Evolutionary conservation across 2,888 invertebrate species (phyloP).

Genomic region (Sipha maydis): DNA sequence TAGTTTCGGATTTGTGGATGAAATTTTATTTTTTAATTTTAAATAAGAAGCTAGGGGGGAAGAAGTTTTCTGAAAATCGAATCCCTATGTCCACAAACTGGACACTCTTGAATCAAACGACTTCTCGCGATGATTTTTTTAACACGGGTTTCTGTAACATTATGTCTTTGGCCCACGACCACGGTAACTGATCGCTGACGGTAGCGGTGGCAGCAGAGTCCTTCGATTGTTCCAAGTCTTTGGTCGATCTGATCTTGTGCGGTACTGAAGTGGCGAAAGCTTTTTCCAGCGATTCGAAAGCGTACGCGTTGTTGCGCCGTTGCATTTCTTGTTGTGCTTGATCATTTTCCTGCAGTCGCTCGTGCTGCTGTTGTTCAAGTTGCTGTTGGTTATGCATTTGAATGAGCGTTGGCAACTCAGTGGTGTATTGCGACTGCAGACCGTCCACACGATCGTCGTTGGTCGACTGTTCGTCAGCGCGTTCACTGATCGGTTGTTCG

Average conservation of each 20-base stretch:
- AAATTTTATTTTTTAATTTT: neutral
- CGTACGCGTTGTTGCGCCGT: constrained; percentile 33
- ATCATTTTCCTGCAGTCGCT: neutral
- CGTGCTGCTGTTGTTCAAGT: constrained; percentile 23
- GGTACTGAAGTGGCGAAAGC: constrained; percentile 52
- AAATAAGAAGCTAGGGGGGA: no score
- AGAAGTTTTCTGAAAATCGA: no score
- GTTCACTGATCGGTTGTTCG: neutral
- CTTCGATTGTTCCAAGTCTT: constrained; percentile 44
- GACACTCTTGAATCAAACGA: constrained; percentile 13
- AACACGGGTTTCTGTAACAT: constrained; percentile 66
- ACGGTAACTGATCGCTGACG: constrained; percentile 62
- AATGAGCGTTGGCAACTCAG: constrained; percentile 65
- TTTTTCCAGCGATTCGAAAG: constrained; percentile 57
- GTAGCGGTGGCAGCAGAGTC: constrained; percentile 39
- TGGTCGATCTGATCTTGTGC: constrained; percentile 52
- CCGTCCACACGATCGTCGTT: neutral
- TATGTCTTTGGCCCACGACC: constrained; percentile 66
- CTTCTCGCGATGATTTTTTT: constrained; percentile 64
- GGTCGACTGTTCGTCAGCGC: neutral
- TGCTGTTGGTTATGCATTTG: constrained; percentile 65
- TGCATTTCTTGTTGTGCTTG: neutral
- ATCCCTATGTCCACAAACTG: no score
- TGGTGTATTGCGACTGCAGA: constrained; percentile 36
- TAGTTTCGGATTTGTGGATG: neutral